Evolutionary conservation across 2,888 invertebrate species (phyloP), one percentile per base, ranked within the genome.

Genomic region (Orthosia gracilis): DNA sequence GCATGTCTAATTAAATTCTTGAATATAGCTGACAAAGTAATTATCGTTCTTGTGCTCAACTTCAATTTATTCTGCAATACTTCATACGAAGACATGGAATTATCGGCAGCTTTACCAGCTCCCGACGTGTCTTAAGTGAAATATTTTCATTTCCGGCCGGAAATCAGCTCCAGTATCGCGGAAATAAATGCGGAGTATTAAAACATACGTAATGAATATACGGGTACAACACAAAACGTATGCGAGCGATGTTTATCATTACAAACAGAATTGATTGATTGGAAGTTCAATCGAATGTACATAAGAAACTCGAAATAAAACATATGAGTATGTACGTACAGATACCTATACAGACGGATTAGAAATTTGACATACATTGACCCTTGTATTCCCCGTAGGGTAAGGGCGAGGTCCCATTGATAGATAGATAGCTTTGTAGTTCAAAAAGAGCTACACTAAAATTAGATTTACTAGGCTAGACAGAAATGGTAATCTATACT

Each of bases 181-280:
- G 49, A 40, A 69, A 69, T 78, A 31, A 78, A 66, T 45, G 26
- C 18, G n/a, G 52, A 57, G n/a, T 66, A 15, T 21, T 49, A 12
- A 66, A 61, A 54, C 18, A 65, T 59, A 31, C 49, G 17, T 21
- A 31, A 47, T 21, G 21, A 70, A 21, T 4, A 70, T 70, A 55
- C 40, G 9, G 9, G 40, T 7, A 40, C 13, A 71, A 45, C 47
- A 47, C 4, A 13, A 47, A 23, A 55, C 15, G 26, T 21, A 31
- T 15, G 26, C 47, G 26, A 26, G 17, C 21, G 11, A 55, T 55
- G 21, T 55, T 70, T 17, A 47, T 55, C 18, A 21, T 47, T 9
- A 52, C 50, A 68, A 12, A n/a, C 17, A n/a, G n/a, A 54, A 40
- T 40, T 40, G 9, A 45, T 69, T 45, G 55, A 49, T 31, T 47